These are phyloP conservation scores for Bubo bubo DNA, from an alignment of 2,113 vertebrate species.

Conservation along the genomic window DNA sequence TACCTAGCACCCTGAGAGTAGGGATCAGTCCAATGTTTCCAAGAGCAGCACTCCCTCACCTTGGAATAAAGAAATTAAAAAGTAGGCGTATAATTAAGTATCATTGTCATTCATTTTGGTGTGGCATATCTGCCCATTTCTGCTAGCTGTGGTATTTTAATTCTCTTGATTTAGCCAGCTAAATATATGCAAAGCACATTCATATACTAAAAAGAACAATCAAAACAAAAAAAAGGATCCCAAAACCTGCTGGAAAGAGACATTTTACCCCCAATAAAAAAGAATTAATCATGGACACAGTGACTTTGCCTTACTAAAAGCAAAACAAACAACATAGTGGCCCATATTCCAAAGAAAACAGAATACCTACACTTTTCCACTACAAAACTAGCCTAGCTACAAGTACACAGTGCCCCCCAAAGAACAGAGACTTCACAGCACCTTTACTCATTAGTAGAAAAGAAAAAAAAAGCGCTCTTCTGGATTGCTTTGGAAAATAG, in stretches of 20 bases:
- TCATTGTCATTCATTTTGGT: not conserved
- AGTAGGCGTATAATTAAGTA: not conserved
- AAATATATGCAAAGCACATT: not conserved
- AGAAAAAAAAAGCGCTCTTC: rapidly evolving
- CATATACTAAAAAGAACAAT: not conserved
- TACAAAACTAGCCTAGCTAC: not conserved
- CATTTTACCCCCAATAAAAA: not conserved
- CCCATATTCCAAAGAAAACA: not conserved
- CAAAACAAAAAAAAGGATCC: not conserved
- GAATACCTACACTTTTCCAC: not conserved
- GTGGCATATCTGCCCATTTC: not conserved
- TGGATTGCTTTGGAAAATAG: not conserved
- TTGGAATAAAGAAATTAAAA: not conserved
- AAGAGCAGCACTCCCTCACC: not conserved
- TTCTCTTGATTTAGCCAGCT: not conserved
- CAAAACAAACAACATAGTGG: not conserved
- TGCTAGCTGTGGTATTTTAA: not conserved
- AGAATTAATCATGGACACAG: not conserved
- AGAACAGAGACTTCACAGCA: conserved; percentile 48
- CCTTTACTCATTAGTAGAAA: not conserved
- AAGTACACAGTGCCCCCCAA: conserved; percentile 52
- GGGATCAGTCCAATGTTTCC: not conserved
- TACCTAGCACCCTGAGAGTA: not conserved
- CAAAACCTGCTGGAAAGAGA: not conserved
- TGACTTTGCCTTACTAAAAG: not conserved